phyloP scores from a whole-genome alignment of 2,113 vertebrate genomes.

The Sterna hirundo region DNA sequence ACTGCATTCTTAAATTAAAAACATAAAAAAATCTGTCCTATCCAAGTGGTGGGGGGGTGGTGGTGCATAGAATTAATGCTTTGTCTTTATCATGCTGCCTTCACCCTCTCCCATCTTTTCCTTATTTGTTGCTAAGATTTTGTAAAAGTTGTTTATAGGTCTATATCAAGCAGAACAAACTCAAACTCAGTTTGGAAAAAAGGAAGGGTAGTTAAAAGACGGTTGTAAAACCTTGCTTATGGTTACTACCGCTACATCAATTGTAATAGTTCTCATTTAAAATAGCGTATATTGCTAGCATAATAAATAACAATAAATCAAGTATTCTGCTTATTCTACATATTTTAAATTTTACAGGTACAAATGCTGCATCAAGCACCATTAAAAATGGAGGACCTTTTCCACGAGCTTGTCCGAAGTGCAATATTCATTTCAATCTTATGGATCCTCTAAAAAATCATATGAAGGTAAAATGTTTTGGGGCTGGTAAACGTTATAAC shows the following conservation, averaged over 20 bases:
- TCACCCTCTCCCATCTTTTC: background rate
- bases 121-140: background rate
- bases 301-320: background rate
- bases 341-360: slow-evolving; percentile 63
- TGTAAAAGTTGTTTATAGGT: background rate
- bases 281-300: background rate
- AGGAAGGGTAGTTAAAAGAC: background rate
- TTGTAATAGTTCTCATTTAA: background rate
- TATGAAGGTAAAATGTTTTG: slow-evolving; percentile 79
- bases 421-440: slow-evolving; percentile 87
- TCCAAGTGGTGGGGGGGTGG: background rate
- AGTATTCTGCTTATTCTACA: background rate
- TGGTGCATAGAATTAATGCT: background rate
- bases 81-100: background rate
- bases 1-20: background rate
- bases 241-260: background rate
- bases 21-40: background rate
- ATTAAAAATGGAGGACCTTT: slow-evolving; percentile 84
- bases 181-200: background rate
- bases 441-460: slow-evolving; percentile 86
- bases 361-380: slow-evolving; percentile 41
- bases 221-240: background rate
- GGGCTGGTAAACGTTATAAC: background rate
- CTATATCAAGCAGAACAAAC: background rate
- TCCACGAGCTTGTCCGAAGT: slow-evolving; percentile 88